Evolutionary conservation across 1,140 invertebrate genomes (phyloP).

Genomic region (Choristoneura fumiferana): DNA sequence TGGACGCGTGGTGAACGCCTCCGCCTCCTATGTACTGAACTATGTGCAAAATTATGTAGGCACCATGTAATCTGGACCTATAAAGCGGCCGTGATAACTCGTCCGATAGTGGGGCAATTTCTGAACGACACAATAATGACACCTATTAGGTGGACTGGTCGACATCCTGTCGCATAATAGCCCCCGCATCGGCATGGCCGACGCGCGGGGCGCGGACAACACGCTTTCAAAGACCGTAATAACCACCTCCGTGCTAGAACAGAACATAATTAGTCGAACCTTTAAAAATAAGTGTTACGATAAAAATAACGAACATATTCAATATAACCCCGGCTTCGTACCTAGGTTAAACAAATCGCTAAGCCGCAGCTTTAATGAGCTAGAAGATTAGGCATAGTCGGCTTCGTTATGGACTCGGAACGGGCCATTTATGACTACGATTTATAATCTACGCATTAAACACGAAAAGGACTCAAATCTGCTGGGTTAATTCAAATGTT

Average conservation of each 20-base stretch:
- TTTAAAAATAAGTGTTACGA: slow-evolving; percentile 3
- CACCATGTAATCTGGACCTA: slow-evolving; percentile 69
- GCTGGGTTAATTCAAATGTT: not conserved
- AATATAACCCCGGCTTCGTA: not conserved
- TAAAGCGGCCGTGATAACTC: slow-evolving; percentile 68
- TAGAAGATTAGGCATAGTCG: slow-evolving; percentile 15
- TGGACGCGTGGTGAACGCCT: slow-evolving; percentile 25
- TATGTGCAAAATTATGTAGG: slow-evolving; percentile 21
- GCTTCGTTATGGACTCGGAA: slow-evolving; percentile 17
- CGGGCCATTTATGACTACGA: slow-evolving; percentile 16
- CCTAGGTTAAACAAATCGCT: slow-evolving; percentile 15
- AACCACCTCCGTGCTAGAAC: slow-evolving; percentile 9
- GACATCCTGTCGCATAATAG: slow-evolving; percentile 71
- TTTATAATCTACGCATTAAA: slow-evolving; percentile 16
- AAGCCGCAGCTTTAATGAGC: slow-evolving; percentile 2
- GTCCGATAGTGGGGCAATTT: slow-evolving; percentile 74
- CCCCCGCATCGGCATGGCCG: slow-evolving; percentile 33
- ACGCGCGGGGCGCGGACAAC: slow-evolving; percentile 45
- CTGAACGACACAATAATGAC: slow-evolving; percentile 72
- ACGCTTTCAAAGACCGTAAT: slow-evolving; percentile 42
- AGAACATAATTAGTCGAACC: slow-evolving; percentile 13
- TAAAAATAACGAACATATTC: slow-evolving; percentile 2
- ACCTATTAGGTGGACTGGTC: slow-evolving; percentile 62
- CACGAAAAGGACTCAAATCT: slow-evolving; percentile 1
- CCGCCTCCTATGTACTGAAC: slow-evolving; percentile 36